Percentiles rank a stretch among this genome's conserved stretches.
Evolutionary conservation across 2,888 invertebrate species (phyloP).

Genomic region (Petrolisthes cinctipes): DNA sequence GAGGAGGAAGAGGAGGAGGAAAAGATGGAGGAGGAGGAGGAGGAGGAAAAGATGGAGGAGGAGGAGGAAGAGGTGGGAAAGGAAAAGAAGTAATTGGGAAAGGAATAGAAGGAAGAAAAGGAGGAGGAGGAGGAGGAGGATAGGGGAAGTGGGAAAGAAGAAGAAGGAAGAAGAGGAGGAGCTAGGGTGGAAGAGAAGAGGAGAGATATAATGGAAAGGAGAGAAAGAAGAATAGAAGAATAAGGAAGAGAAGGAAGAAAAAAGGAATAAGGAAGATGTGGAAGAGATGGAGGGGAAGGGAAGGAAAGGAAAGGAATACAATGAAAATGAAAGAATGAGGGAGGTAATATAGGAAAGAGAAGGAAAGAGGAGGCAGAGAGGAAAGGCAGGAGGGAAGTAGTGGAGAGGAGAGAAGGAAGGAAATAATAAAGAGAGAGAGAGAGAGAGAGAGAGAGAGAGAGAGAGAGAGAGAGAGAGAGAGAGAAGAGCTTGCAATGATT

Average conservation of each 20-base stretch:
- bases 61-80: no score
- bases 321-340: neutral
- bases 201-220: neutral
- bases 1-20: neutral
- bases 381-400: neutral
- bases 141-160: neutral
- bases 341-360: neutral
- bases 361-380: neutral
- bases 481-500: neutral
- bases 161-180: no score
- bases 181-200: neutral
- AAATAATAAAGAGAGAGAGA: neutral
- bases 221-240: neutral
- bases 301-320: neutral
- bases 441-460: neutral
- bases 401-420: neutral
- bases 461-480: constrained; percentile 9
- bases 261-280: neutral
- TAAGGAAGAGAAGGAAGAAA: neutral
- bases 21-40: neutral
- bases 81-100: neutral
- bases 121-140: neutral
- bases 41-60: neutral
- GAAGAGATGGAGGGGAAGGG: neutral
- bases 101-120: neutral